Percentiles rank a stretch among this genome's conserved stretches.
These are phyloP conservation scores for Oncopeltus fasciatus DNA, from an alignment of 1,140 invertebrate genomes.

Conservation along the genomic window DNA sequence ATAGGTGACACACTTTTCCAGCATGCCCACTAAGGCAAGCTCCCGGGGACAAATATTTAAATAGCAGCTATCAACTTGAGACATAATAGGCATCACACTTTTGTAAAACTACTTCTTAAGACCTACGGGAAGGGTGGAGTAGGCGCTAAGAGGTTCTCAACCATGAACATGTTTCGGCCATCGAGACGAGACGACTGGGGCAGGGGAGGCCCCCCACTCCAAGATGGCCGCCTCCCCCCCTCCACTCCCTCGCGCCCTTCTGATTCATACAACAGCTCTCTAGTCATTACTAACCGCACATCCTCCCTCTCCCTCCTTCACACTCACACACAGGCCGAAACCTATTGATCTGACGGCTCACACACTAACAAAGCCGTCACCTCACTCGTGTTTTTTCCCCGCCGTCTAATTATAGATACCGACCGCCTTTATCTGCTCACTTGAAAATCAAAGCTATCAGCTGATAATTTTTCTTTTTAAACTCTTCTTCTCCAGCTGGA, in stretches of 20 bases:
- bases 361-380: no score
- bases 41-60: neutral
- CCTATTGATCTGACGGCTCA: slow-evolving; percentile 2
- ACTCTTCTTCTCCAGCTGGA: no score
- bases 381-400: neutral
- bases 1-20: no score
- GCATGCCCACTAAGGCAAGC: no score
- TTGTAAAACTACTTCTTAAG: neutral
- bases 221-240: slow-evolving; percentile 15
- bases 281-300: slow-evolving; percentile 2
- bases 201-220: neutral
- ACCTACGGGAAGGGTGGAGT: slow-evolving; percentile 6
- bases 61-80: no score
- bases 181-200: slow-evolving; percentile 6
- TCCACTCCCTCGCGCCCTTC: neutral
- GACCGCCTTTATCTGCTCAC: neutral
- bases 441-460: neutral
- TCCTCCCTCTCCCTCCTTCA: no score
- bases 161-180: slow-evolving; percentile 18
- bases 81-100: no score
- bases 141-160: slow-evolving; percentile 17
- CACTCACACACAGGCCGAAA: neutral
- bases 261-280: neutral
- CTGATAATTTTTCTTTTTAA: no score
- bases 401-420: neutral